phyloP scores from a whole-genome alignment of 1,140 invertebrate species.

The Harlomillsia oculata region DNA sequence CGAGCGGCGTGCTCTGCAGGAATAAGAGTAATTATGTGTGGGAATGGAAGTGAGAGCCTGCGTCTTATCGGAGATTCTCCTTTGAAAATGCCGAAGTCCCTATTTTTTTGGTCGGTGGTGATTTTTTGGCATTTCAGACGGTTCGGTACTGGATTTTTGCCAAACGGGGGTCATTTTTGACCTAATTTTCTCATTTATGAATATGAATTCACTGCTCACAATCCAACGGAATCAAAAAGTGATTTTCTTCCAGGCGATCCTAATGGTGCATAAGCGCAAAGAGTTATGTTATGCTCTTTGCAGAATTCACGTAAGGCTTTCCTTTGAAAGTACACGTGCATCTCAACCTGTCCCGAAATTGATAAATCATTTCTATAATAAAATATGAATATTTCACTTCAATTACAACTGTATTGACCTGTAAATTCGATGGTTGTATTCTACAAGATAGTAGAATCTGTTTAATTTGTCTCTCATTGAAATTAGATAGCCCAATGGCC shows the following conservation, averaged over 20 bases:
- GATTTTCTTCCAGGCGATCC: slow-evolving; percentile 50
- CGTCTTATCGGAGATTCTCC: too few species aligned
- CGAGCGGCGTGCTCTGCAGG: too few species aligned
- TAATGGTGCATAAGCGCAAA: slow-evolving; percentile 64
- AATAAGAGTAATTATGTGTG: too few species aligned
- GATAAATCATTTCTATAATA: background rate
- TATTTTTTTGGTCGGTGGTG: too few species aligned
- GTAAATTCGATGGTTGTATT: slow-evolving; percentile 45
- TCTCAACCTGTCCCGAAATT: slow-evolving; percentile 29
- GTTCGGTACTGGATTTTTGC: too few species aligned
- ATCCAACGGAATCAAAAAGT: background rate
- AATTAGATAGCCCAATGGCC: slow-evolving; percentile 50
- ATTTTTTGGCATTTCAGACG: too few species aligned
- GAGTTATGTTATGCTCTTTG: slow-evolving; percentile 38
- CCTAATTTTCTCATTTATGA: too few species aligned
- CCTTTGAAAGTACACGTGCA: slow-evolving; percentile 45
- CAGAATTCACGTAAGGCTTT: slow-evolving; percentile 40
- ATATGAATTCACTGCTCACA: too few species aligned
- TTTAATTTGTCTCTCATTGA: slow-evolving; percentile 47
- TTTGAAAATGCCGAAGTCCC: too few species aligned
- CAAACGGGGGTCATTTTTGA: too few species aligned
- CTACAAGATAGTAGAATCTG: slow-evolving; percentile 41
- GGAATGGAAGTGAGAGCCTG: too few species aligned
- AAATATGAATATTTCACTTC: background rate
- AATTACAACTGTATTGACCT: slow-evolving; percentile 36